A percentile compares a stretch with the other conserved stretches of the same genome.
These are phyloP conservation scores for Acridotheres tristis DNA, from an alignment of 2,797 vertebrate genomes.

Conservation along the genomic window DNA sequence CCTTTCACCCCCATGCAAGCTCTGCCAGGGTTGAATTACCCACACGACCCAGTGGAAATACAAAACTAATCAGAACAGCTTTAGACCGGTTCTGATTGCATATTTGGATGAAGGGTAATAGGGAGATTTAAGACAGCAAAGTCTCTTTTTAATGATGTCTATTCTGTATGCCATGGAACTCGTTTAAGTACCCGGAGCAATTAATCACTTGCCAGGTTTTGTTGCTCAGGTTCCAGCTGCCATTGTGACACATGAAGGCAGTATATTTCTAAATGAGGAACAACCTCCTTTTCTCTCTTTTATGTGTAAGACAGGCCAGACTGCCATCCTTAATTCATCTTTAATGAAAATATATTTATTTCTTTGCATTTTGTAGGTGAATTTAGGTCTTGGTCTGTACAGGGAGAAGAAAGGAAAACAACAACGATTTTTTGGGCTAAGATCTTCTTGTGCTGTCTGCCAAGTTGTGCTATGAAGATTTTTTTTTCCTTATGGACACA, in stretches of 20 bases:
- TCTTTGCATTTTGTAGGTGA: neutral
- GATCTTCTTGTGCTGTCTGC: neutral
- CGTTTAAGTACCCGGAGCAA: neutral
- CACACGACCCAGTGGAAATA: neutral
- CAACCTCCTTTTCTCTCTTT: neutral
- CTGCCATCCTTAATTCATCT: neutral
- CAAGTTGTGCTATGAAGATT: neutral
- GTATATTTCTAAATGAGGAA: neutral
- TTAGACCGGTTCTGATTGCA: neutral
- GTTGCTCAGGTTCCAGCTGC: neutral
- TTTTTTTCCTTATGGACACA: neutral
- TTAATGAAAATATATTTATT: slow-evolving; percentile 33
- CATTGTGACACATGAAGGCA: neutral
- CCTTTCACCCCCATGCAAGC: neutral
- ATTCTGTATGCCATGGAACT: neutral
- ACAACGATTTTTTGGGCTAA: neutral
- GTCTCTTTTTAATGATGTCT: neutral
- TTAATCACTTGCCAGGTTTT: neutral
- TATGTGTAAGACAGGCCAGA: neutral
- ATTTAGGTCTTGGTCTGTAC: slow-evolving; percentile 5
- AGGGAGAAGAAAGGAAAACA: neutral
- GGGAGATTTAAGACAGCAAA: neutral
- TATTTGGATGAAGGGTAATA: neutral
- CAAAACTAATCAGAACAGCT: neutral
- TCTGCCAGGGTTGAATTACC: neutral